A percentile compares a stretch with the other conserved stretches of the same genome.
Evolutionary conservation across 2,113 vertebrate genomes (phyloP).

Genomic region (Anolis sagrei): DNA sequence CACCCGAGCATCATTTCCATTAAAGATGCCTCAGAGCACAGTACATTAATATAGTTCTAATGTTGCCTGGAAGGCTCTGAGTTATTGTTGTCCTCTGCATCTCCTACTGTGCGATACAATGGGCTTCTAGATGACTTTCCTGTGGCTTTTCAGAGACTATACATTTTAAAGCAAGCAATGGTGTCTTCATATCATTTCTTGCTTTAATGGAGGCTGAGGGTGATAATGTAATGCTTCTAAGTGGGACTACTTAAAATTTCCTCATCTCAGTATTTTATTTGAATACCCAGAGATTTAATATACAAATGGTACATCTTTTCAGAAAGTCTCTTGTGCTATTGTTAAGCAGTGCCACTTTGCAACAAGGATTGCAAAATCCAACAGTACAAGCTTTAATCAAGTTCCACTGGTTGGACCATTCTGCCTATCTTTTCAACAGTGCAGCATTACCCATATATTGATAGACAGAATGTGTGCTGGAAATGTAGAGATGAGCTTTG

Average conservation of each 20-base stretch:
- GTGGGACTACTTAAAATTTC: neutral
- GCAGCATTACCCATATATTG: neutral
- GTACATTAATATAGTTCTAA: constrained; percentile 15
- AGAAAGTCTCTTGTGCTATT: neutral
- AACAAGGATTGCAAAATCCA: neutral
- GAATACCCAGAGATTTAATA: constrained; percentile 13
- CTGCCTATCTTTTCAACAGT: neutral
- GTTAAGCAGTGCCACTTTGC: neutral
- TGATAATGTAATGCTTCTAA: neutral
- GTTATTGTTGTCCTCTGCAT: neutral
- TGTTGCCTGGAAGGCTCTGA: neutral
- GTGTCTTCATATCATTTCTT: neutral
- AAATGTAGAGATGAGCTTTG: neutral
- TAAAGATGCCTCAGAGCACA: constrained; percentile 1
- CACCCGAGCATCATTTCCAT: neutral
- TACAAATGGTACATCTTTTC: constrained; percentile 13
- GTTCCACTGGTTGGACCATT: rapidly evolving
- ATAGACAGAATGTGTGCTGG: constrained; percentile 29
- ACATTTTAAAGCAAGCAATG: neutral
- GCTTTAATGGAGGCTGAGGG: constrained; percentile 14
- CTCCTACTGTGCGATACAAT: constrained; percentile 21
- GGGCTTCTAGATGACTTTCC: constrained; percentile 7
- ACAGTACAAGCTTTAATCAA: neutral
- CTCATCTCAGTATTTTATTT: constrained; percentile 10
- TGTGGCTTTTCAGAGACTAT: neutral